These are phyloP conservation scores for Lysandra coridon DNA, from an alignment of 2,888 invertebrate species.

Conservation along the genomic window DNA sequence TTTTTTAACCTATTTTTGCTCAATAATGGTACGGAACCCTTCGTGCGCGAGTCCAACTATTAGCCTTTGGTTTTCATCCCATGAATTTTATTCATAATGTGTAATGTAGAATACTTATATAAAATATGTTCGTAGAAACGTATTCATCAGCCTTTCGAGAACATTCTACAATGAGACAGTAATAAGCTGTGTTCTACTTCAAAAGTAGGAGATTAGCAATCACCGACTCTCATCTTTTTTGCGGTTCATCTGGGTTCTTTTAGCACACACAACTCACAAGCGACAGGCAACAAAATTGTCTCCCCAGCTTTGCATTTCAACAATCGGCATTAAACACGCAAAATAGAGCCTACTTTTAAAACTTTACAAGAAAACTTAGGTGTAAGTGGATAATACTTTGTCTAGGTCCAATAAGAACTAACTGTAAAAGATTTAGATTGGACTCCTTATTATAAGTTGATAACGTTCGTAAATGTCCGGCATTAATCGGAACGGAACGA, in stretches of 20 bases:
- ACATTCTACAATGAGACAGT: not conserved
- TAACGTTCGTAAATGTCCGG: not conserved
- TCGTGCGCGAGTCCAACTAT: no score
- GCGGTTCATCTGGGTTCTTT: not conserved
- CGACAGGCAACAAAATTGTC: not conserved
- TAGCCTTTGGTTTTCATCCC: no score
- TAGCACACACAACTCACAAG: not conserved
- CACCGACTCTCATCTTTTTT: not conserved
- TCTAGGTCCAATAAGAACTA: not conserved
- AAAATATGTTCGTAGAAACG: not conserved
- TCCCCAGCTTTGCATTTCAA: no score
- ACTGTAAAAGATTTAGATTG: not conserved
- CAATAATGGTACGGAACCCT: no score
- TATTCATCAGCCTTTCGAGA: not conserved
- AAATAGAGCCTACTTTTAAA: no score
- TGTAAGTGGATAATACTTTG: not conserved
- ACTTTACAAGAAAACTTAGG: no score
- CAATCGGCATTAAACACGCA: no score
- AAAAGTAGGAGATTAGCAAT: conserved; percentile 9
- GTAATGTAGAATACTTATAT: not conserved
- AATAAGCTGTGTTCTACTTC: not conserved
- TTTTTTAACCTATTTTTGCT: no score
- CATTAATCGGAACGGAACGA: conserved; percentile 8
- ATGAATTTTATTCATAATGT: not conserved
- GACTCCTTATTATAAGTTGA: conserved; percentile 6